Evolutionary conservation across 1,140 invertebrate species (phyloP).

Genomic region (Drosophila funebris): DNA sequence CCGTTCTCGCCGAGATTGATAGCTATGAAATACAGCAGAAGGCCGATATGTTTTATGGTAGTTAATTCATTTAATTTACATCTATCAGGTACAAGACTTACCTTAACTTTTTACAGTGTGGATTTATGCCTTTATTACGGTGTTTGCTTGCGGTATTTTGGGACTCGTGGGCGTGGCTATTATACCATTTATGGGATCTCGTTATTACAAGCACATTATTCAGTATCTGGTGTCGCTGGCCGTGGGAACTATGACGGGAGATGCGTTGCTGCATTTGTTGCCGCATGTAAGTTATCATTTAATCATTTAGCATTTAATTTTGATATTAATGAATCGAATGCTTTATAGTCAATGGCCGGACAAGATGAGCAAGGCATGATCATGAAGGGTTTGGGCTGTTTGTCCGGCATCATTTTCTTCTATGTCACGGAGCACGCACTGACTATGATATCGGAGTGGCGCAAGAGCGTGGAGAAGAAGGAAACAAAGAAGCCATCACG

Average conservation of each 20-base stretch:
- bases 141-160: constrained; percentile 92
- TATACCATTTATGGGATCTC: constrained; percentile 94
- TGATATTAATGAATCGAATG: not conserved
- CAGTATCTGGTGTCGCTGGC: constrained; percentile 96
- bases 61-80: not conserved
- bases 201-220: constrained; percentile 94
- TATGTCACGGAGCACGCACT: constrained; percentile 94
- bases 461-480: constrained; percentile 87
- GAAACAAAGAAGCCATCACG: constrained; percentile 86
- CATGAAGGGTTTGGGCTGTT: constrained; percentile 92
- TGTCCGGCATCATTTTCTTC: constrained; percentile 93
- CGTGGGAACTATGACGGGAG: constrained; percentile 95
- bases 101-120: constrained; percentile 87
- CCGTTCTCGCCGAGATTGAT: constrained; percentile 53
- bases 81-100: not conserved
- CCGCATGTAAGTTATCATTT: constrained; percentile 89
- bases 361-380: constrained; percentile 86
- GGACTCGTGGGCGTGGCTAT: constrained; percentile 93
- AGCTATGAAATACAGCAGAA: constrained; percentile 40
- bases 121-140: constrained; percentile 91
- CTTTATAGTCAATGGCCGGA: constrained; percentile 65
- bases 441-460: constrained; percentile 91
- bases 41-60: constrained; percentile 76
- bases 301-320: not conserved
- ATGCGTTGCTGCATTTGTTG: constrained; percentile 95